These are phyloP conservation scores for Theropithecus gelada DNA, from an alignment of 2,113 vertebrate species.

Conservation along the genomic window DNA sequence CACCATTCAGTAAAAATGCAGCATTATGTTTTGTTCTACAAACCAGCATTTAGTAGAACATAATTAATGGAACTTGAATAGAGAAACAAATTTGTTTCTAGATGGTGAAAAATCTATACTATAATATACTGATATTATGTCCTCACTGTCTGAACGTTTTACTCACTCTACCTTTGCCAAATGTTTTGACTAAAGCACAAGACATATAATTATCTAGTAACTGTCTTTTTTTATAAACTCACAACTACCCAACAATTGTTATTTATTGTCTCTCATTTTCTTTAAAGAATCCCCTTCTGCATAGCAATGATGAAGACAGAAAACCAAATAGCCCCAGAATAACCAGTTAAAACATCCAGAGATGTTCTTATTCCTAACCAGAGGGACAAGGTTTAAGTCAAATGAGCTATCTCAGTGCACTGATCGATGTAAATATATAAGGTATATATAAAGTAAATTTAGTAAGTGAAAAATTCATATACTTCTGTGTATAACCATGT, in stretches of 20 bases:
- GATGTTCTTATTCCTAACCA: neutral
- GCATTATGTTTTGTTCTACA: neutral
- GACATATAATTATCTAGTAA: constrained; percentile 1
- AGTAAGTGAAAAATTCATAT: neutral
- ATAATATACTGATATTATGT: neutral
- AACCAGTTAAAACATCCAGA: neutral
- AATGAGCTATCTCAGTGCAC: neutral
- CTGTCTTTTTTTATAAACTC: constrained; percentile 33
- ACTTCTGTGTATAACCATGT: neutral
- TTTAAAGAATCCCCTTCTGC: constrained; percentile 11
- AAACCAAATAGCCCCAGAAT: neutral
- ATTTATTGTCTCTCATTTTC: neutral
- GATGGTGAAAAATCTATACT: neutral
- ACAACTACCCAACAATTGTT: neutral
- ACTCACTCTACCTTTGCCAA: constrained; percentile 41
- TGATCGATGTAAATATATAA: neutral
- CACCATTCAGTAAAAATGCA: neutral
- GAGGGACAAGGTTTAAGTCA: neutral
- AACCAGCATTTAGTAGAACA: constrained; percentile 19
- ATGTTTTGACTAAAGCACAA: constrained; percentile 37
- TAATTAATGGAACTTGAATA: neutral
- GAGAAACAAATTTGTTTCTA: constrained; percentile 19
- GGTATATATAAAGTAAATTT: neutral
- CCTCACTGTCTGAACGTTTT: constrained; percentile 15
- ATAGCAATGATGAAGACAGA: neutral